Conservation (phyloP, 2,113 vertebrate genomes). For the Microcebus tavaratra region DNA sequence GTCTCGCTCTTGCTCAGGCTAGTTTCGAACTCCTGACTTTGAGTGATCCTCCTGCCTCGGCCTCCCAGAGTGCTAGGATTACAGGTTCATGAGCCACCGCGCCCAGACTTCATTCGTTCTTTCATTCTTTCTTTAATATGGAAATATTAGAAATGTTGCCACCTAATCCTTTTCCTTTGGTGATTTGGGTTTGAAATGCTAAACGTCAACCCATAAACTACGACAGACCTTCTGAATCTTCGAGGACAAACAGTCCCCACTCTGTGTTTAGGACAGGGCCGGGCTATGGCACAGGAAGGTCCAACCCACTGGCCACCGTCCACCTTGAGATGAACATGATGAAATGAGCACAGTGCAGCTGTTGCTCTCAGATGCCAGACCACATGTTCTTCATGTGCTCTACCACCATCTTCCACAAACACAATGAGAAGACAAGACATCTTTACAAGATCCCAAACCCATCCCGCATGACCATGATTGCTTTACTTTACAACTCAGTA, state of each 20-base stretch:
- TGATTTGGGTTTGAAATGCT: background rate
- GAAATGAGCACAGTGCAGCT: fast-evolving
- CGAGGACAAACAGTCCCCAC: fast-evolving
- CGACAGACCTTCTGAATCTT: background rate
- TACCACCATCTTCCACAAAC: background rate
- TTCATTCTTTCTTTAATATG: background rate
- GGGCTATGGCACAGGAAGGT: background rate
- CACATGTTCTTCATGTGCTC: fast-evolving
- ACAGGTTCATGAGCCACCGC: too few species aligned
- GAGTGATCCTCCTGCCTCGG: too few species aligned
- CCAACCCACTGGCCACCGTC: background rate
- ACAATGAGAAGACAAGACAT: background rate
- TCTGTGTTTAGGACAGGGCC: background rate
- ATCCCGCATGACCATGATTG: background rate
- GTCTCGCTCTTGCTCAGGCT: too few species aligned
- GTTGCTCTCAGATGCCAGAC: background rate
- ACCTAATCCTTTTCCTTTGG: background rate
- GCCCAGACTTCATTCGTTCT: fast-evolving
- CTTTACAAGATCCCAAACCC: background rate
- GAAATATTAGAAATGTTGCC: background rate
- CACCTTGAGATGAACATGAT: fast-evolving
- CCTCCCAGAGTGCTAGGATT: too few species aligned
- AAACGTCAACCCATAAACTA: fast-evolving
- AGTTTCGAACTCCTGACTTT: too few species aligned
- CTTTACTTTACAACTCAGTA: too few species aligned